Base-by-base conservation (phyloP, 2,888 invertebrate species). In the Resseliella maxima region DNA sequence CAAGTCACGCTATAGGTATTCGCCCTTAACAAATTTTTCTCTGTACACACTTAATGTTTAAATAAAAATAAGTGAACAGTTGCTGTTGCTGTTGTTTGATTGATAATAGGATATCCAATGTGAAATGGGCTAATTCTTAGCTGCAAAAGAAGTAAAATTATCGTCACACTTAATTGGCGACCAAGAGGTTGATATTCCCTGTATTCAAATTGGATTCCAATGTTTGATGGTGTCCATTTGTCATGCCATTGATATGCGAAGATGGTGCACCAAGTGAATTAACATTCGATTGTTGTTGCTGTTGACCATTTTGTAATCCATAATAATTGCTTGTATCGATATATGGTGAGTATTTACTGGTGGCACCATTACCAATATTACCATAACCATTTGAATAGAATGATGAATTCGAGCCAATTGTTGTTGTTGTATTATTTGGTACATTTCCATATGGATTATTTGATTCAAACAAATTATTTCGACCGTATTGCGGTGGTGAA, bases 271-370 rank as follows among this genome's bases (percentile, higher is more conserved):
- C 83, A 41, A 83, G 38, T 38, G 38, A 38, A 83, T 83, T 83
- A 38, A 83, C n/a, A 24, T 83, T 83, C n/a, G 38, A 41, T 85
- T 24, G 85, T 18, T 85, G 85, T 36, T 83, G 86, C 85, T 87
- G 87, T 50, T 87, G 87, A 87, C 88, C 89, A 27, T 88, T 88
- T 86, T 85, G 50, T 45, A 89, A 87, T 64, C 89, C 88, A 87
- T 89, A 91, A 87, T 90, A 91, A 87, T 90, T 89, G 86, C 89
- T 90, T 21, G 91, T 90, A 83, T 91, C 91, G 88, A 91, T 87
- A 86, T 90, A 91, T 85, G 90, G 89, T 87, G 89, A 90, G 86
- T 89, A 91, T 87, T 90, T 90, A 83, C 88, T 88, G 24, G 46
- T 72, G 0, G 87, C 86, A 50, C 86, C 87, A 59, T 86, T 87